These are phyloP conservation scores for Sminthopsis crassicaudata DNA, from an alignment of 2,113 vertebrate genomes.

Conservation along the genomic window DNA sequence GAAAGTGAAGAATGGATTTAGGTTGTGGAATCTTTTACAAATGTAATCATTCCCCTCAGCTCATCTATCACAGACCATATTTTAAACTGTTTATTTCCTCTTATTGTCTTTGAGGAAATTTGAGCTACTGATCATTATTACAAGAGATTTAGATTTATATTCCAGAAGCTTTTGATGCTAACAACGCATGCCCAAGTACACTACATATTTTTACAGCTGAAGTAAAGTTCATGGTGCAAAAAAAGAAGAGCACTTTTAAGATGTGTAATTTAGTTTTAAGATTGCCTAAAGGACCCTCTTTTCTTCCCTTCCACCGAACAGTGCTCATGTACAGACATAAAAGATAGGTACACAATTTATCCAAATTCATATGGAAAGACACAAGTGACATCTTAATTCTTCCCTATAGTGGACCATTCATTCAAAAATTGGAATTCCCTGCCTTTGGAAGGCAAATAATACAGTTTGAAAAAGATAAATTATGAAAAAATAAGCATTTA, in stretches of 20 bases:
- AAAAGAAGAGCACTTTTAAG: neutral
- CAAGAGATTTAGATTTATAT: neutral
- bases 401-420: neutral
- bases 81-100: constrained; percentile 1
- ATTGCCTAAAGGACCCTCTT: constrained; percentile 45
- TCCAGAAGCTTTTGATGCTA: neutral
- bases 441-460: neutral
- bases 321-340: neutral
- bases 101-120: constrained; percentile 29
- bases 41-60: neutral
- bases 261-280: constrained; percentile 48
- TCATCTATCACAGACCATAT: neutral
- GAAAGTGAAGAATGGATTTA: neutral
- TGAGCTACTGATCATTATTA: neutral
- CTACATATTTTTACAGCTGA: constrained; percentile 53
- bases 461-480: neutral
- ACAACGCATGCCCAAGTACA: neutral
- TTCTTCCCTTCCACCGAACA: neutral
- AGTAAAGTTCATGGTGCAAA: constrained; percentile 6
- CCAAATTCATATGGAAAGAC: neutral
- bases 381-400: neutral
- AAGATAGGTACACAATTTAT: neutral
- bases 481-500: neutral
- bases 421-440: neutral
- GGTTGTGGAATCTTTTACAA: constrained; percentile 59